Conservation (phyloP, 1,140 invertebrate species). For the Physella acuta region DNA sequence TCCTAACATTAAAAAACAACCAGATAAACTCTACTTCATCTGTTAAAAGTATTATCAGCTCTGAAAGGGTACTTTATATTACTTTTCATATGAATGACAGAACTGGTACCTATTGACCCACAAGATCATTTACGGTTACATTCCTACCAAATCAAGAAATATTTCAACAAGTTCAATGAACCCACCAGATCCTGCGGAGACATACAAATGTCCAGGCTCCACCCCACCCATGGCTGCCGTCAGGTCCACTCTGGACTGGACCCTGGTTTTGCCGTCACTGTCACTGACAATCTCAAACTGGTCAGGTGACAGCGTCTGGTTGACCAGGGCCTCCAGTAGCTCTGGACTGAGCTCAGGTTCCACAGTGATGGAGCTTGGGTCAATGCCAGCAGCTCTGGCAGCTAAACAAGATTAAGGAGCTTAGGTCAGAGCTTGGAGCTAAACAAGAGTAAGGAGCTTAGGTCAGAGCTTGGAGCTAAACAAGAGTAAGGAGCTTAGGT, state of each 20-base stretch:
- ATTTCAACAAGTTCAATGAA: too few relatives aligned
- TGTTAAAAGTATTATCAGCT: too few relatives aligned
- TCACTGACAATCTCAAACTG: conserved; percentile 51
- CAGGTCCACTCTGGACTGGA: conserved; percentile 39
- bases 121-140: background rate
- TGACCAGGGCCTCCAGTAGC: conserved; percentile 46
- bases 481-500: too few relatives aligned
- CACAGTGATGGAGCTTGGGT: conserved; percentile 35
- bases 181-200: conserved; percentile 22
- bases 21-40: too few relatives aligned
- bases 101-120: too few relatives aligned
- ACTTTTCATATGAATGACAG: too few relatives aligned
- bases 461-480: too few relatives aligned
- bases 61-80: too few relatives aligned
- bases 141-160: conserved; percentile 1
- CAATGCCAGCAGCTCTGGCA: conserved; percentile 40
- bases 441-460: too few relatives aligned
- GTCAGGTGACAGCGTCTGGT: conserved; percentile 43
- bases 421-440: background rate
- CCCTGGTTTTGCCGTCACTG: conserved; percentile 41
- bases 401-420: conserved; percentile 27
- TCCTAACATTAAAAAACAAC: too few relatives aligned
- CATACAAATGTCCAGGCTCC: conserved; percentile 47
- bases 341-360: conserved; percentile 50
- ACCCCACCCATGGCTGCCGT: conserved; percentile 43